phyloP scores from a whole-genome alignment of 1,140 invertebrate species.

The Vanessa tameamea region DNA sequence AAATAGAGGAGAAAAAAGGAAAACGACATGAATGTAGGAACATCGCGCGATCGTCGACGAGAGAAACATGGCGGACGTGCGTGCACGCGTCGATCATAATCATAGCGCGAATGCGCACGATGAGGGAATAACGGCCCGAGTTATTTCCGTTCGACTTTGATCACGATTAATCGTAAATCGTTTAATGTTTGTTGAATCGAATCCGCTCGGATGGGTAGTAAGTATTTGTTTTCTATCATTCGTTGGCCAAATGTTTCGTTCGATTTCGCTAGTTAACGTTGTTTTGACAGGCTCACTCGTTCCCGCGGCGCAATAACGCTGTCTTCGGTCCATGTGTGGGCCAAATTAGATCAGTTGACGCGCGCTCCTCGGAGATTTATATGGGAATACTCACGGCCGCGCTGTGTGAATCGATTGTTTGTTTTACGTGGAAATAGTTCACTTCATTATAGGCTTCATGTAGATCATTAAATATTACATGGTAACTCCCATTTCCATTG shows the following conservation, averaged over 20 bases:
- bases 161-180: constrained; percentile 52
- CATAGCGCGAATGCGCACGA: constrained; percentile 23
- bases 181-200: constrained; percentile 62
- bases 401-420: background rate
- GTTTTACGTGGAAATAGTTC: background rate
- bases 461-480: background rate
- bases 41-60: constrained; percentile 6
- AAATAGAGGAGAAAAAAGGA: constrained; percentile 13
- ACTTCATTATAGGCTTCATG: constrained; percentile 1
- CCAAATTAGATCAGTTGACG: constrained; percentile 24
- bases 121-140: constrained; percentile 22
- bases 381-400: constrained; percentile 16
- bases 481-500: background rate
- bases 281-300: constrained; percentile 72
- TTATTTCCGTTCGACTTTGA: constrained; percentile 40
- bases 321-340: constrained; percentile 47
- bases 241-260: constrained; percentile 57
- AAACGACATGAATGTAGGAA: constrained; percentile 20
- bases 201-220: constrained; percentile 41
- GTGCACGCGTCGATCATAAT: constrained; percentile 15
- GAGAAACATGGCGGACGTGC: constrained; percentile 21
- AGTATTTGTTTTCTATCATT: constrained; percentile 74
- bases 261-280: constrained; percentile 55
- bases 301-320: constrained; percentile 55
- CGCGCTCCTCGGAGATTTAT: constrained; percentile 15